phyloP scores from a whole-genome alignment of 2,113 vertebrate genomes.

The Aegithalos caudatus region DNA sequence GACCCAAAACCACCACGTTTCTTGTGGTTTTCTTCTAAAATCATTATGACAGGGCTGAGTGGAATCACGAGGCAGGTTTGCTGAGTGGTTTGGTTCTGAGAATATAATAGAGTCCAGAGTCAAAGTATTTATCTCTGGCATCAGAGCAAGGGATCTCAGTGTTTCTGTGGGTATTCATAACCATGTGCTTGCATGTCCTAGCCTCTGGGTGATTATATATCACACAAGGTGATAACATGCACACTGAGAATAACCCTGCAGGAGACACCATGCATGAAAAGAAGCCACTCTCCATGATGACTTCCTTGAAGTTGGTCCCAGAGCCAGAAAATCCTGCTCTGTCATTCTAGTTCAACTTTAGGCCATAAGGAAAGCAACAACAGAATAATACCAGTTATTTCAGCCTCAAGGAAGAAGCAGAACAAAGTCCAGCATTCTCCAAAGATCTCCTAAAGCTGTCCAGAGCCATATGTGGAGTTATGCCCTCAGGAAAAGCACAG shows the following conservation, averaged over 20 bases:
- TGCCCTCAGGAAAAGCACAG: background rate
- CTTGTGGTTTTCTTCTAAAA: slow-evolving; percentile 64
- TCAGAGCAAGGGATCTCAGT: slow-evolving; percentile 35
- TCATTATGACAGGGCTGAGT: slow-evolving; percentile 47
- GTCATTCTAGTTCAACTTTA: slow-evolving; percentile 4
- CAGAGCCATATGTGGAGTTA: background rate
- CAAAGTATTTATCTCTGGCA: slow-evolving; percentile 9
- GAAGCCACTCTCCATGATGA: background rate
- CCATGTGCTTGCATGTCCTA: slow-evolving; percentile 20
- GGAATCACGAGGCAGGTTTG: slow-evolving; percentile 54
- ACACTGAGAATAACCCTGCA: background rate
- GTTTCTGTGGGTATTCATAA: slow-evolving; percentile 25
- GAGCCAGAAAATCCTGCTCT: slow-evolving; percentile 11
- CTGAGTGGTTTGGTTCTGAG: slow-evolving; percentile 36
- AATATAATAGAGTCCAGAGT: slow-evolving; percentile 22
- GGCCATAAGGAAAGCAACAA: background rate
- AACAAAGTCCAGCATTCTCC: background rate
- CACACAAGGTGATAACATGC: slow-evolving; percentile 10
- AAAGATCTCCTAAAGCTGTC: background rate
- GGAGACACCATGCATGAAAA: background rate
- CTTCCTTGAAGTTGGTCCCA: background rate
- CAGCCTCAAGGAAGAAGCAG: background rate
- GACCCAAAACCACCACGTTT: slow-evolving; percentile 38
- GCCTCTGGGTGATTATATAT: slow-evolving; percentile 22
- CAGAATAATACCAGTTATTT: background rate